Evolutionary conservation across 92 coral and sea anemone genomes (phyloP).

Genomic region (Parazoanthus atlanticus): DNA sequence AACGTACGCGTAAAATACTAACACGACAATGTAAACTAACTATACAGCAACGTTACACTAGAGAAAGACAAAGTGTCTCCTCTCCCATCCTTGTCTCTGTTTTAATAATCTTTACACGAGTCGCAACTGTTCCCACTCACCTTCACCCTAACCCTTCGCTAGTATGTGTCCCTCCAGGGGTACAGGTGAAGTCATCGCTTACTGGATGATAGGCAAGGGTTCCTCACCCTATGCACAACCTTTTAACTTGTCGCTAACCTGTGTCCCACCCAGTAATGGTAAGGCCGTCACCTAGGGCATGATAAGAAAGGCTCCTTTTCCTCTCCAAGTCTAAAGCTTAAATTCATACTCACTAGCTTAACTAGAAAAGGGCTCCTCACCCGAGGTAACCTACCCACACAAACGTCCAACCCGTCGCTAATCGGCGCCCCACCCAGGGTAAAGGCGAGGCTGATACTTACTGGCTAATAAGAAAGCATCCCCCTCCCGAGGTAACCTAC

Average conservation of each 20-base stretch:
- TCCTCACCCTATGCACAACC: not conserved
- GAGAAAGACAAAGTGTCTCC: no score
- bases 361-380: no score
- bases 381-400: no score
- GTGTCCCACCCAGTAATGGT: conserved; percentile 67
- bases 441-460: no score
- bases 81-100: no score
- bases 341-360: not conserved
- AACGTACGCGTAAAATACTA: no score
- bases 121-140: no score
- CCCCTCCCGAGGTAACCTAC: not conserved
- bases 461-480: conserved; percentile 26
- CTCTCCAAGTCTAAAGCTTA: not conserved
- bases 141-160: not conserved
- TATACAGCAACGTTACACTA: no score
- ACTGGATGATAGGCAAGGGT: conserved; percentile 71
- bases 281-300: conserved; percentile 82
- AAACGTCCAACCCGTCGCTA: no score
- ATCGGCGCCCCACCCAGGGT: no score
- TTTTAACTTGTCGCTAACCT: not conserved
- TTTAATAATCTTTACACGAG: no score
- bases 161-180: conserved; percentile 52
- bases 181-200: conserved; percentile 78
- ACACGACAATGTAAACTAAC: no score
- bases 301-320: conserved; percentile 26